Percentiles rank a stretch among this genome's conserved stretches.
Evolutionary conservation across 1,140 invertebrate species (phyloP).

Genomic region (Lucilia sericata): DNA sequence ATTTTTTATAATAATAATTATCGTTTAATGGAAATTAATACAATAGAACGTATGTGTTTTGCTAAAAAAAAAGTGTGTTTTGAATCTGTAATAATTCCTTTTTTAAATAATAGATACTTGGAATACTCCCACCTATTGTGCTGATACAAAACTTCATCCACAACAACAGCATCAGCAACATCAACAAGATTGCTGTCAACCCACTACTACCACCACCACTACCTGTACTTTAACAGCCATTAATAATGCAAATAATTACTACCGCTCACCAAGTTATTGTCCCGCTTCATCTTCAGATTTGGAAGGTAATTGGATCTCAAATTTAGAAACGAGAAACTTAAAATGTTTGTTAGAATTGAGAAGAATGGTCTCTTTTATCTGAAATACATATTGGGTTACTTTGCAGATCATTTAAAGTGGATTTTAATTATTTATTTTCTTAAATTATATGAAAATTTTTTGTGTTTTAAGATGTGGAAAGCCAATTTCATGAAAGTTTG

Average conservation of each 20-base stretch:
- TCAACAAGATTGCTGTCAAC: slow-evolving; percentile 18
- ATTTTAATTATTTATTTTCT: background rate
- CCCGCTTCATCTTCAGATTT: slow-evolving; percentile 47
- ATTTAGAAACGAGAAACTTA: background rate
- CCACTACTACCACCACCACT: background rate
- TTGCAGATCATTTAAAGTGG: background rate
- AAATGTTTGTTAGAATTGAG: background rate
- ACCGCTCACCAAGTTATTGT: slow-evolving; percentile 47
- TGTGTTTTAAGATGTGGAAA: slow-evolving; percentile 46
- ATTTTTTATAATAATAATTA: slow-evolving; percentile 30
- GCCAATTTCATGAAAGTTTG: slow-evolving; percentile 48
- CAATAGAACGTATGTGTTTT: slow-evolving; percentile 35
- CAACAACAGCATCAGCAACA: background rate
- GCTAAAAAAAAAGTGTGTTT: background rate
- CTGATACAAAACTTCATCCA: background rate
- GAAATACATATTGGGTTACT: background rate
- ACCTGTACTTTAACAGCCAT: slow-evolving; percentile 35
- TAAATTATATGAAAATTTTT: slow-evolving; percentile 12
- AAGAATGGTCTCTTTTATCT: background rate
- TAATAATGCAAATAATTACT: slow-evolving; percentile 36
- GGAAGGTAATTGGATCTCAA: slow-evolving; percentile 42
- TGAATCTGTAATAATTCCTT: background rate
- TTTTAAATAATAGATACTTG: slow-evolving; percentile 19
- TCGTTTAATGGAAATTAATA: slow-evolving; percentile 37
- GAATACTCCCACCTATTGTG: slow-evolving; percentile 28